Percentiles rank a stretch among this genome's conserved stretches.
Conservation (phyloP, 92 coral and sea anemone species). For the Porites lobata region DNA sequence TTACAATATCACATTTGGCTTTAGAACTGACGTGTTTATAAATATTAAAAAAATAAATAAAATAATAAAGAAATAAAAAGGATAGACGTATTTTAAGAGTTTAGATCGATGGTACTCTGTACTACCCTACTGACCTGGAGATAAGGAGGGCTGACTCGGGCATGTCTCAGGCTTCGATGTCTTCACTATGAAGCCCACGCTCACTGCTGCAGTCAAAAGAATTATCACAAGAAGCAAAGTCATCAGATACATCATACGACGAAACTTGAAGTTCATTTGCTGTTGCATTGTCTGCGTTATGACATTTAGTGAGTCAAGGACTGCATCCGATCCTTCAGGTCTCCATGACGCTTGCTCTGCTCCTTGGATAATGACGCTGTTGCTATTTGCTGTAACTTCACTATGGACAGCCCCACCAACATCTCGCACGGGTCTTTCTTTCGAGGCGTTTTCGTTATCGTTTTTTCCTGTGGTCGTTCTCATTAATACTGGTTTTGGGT, state of each 20-base stretch:
- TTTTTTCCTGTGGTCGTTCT: not conserved
- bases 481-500: not conserved
- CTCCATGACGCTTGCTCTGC: not conserved
- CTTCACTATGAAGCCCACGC: not conserved
- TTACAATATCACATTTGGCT: too few species aligned
- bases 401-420: not conserved
- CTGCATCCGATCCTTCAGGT: not conserved
- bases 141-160: not conserved
- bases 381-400: slow-evolving; percentile 7
- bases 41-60: too few species aligned
- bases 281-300: not conserved
- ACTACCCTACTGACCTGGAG: slow-evolving; percentile 7
- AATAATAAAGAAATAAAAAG: too few species aligned
- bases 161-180: not conserved
- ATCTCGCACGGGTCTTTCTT: too few species aligned
- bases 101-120: too few species aligned
- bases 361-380: not conserved
- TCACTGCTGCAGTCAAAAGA: not conserved
- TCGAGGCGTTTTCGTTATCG: not conserved
- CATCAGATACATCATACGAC: slow-evolving; percentile 3
- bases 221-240: slow-evolving; percentile 1
- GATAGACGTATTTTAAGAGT: too few species aligned
- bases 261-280: not conserved
- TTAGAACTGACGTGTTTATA: too few species aligned
- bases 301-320: not conserved